Base-by-base conservation (phyloP, 2,113 vertebrate genomes). In the Pavo muticus region DNA sequence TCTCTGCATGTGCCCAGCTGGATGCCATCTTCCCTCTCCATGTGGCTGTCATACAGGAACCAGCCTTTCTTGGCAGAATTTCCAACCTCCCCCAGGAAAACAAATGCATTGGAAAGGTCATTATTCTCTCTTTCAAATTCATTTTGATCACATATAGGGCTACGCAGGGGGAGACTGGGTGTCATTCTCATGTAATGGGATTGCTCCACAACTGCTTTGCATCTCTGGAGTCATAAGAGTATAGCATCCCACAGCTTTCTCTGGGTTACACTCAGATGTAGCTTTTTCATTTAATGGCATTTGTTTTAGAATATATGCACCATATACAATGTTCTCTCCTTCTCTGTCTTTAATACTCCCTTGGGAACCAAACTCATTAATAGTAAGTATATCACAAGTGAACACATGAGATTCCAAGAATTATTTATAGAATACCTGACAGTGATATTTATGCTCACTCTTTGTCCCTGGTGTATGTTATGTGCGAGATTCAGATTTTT, bases 31-130 rank as follows among this genome's bases (percentile, higher is more conserved):
- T 29, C 10, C 16, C 19, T 19, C 24, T 86, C 45, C 42, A 39
- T 0, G 0, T 9, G 32, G 50, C 39, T n/a, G 68, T 7, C 35
- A 57, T 12, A 29, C 25, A 32, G 32, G 44, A 54, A 40, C 30
- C 35, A 73, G 17, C 11, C 39, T 42, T 7, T 54, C 18, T 32
- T 68, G 27, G 7, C 21, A 42, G 42, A 2, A 4, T 84, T 84
- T 59, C 50, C 30, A 59, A 45, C n/a, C 54, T 59, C 21, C n/a
- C 4, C 2, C 14, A 44, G 61, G 61, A 75, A 87, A 50, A 57
- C 1, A 44, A 70, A 61, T 32, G 15, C 7, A 1, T 23, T 78
- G 45, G n/a, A 69, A 69, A 91, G 65, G 59, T 45, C 39, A 9
- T n/a, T 42, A 18, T 47, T 84, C 30, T 2, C 9, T 60, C 29